Evolutionary conservation across 2,797 vertebrate species (phyloP).

Genomic region (Sebastes alutus): DNA sequence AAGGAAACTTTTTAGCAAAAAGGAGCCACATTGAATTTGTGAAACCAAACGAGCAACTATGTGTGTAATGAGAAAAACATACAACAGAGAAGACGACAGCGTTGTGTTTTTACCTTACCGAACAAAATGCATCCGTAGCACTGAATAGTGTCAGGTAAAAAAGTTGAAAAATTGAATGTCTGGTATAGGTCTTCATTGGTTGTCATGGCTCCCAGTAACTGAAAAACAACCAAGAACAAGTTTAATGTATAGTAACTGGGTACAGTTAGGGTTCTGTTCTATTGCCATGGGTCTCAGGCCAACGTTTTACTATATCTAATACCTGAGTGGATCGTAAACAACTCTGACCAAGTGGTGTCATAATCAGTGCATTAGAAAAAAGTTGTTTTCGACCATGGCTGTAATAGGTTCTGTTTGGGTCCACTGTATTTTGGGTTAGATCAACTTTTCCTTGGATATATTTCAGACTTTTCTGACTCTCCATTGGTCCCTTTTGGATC

Average conservation of each 20-base stretch:
- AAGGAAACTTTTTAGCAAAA: constrained; percentile 3
- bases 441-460: neutral
- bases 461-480: neutral
- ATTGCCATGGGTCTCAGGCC: neutral
- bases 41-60: neutral
- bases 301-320: neutral
- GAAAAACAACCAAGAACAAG: neutral
- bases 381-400: neutral
- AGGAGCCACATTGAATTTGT: neutral
- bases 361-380: neutral
- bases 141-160: neutral
- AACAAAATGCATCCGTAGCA: neutral
- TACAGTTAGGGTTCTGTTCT: neutral
- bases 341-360: neutral
- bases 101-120: neutral
- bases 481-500: neutral
- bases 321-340: neutral
- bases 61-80: neutral
- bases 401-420: neutral
- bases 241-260: neutral
- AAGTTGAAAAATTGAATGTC: neutral
- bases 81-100: neutral
- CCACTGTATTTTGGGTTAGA: neutral
- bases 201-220: neutral
- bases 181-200: neutral